Evolutionary conservation across 2,888 invertebrate species (phyloP).

Genomic region (Pinctada fucata): DNA sequence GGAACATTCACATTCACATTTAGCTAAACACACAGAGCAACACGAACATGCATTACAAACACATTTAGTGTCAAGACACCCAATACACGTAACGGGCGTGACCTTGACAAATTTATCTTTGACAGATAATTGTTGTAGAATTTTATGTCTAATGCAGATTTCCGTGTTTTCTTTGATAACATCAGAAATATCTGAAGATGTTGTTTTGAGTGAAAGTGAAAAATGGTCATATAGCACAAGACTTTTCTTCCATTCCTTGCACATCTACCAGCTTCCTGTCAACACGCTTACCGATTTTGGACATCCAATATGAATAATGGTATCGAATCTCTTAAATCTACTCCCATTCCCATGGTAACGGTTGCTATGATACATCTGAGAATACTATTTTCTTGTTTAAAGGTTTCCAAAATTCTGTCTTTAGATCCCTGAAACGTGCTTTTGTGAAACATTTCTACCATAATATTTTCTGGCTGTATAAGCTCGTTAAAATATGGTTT

Average conservation of each 20-base stretch:
- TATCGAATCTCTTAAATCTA: constrained; percentile 42
- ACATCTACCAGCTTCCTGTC: constrained; percentile 43
- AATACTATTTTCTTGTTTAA: constrained; percentile 26
- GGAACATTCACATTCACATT: neutral
- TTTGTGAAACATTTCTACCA: constrained; percentile 50
- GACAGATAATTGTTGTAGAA: constrained; percentile 16
- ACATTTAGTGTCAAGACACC: neutral
- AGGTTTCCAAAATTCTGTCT: constrained; percentile 31
- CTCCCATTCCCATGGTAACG: constrained; percentile 45
- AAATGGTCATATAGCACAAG: constrained; percentile 32
- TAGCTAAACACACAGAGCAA: neutral
- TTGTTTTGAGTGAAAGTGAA: constrained; percentile 34
- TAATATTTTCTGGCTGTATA: constrained; percentile 30
- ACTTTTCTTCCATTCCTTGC: constrained; percentile 34
- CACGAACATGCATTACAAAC: neutral
- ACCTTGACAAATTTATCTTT: constrained; percentile 2
- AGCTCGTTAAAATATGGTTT: constrained; percentile 34
- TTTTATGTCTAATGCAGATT: constrained; percentile 24
- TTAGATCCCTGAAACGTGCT: constrained; percentile 41
- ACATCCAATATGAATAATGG: constrained; percentile 36
- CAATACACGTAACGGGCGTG: neutral
- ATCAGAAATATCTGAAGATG: constrained; percentile 24
- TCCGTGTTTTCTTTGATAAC: constrained; percentile 21
- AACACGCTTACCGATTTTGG: constrained; percentile 42
- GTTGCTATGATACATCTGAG: constrained; percentile 42